These are phyloP conservation scores for Paramormyrops hopkinsi DNA, from an alignment of 2,797 vertebrate species.

Conservation along the genomic window DNA sequence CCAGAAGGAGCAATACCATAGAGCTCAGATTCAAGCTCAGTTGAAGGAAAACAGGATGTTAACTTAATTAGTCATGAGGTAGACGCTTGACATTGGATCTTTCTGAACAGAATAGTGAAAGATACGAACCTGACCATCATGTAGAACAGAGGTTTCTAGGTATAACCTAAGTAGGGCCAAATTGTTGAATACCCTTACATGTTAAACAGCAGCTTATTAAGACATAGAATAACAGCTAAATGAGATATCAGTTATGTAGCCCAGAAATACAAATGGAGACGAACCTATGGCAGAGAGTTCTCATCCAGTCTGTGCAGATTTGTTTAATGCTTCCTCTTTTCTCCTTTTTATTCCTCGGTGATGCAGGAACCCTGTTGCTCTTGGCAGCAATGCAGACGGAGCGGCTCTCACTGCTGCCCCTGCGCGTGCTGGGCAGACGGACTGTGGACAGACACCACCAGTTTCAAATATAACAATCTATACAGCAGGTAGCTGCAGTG, in stretches of 20 bases:
- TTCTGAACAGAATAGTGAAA: not conserved
- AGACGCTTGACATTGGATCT: not conserved
- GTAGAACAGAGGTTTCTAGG: not conserved
- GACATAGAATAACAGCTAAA: not conserved
- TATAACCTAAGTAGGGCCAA: not conserved
- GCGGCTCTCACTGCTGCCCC: constrained; percentile 45
- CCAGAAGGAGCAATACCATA: not conserved
- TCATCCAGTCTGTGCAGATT: constrained; percentile 27
- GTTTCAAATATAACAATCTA: not conserved
- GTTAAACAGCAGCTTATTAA: not conserved
- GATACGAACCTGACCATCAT: not conserved
- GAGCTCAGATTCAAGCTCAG: not conserved
- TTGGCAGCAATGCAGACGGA: constrained; percentile 31
- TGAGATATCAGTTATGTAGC: not conserved
- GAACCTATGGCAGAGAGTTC: not conserved
- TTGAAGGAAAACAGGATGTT: not conserved
- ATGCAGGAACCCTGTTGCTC: not conserved
- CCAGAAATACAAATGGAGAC: not conserved
- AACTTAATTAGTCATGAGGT: not conserved
- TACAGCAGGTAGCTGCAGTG: not conserved
- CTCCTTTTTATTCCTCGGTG: constrained; percentile 36
- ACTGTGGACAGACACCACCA: constrained; percentile 38
- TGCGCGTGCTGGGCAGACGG: constrained; percentile 40
- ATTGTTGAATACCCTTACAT: not conserved
- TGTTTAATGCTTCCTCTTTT: constrained; percentile 23